Conservation (phyloP, 2,888 invertebrate species). For the Desoria tigrina region DNA sequence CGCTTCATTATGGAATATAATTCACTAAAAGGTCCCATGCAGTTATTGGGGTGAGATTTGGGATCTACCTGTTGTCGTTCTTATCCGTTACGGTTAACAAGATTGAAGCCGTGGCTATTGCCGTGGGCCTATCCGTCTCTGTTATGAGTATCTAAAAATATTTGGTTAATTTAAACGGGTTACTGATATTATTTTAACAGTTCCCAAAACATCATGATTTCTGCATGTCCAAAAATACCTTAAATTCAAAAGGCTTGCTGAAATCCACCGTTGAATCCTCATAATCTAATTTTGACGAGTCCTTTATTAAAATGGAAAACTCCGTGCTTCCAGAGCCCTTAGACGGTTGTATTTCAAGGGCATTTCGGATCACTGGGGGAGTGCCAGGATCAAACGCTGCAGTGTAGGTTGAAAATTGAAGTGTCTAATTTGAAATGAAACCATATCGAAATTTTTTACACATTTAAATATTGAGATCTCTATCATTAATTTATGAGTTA, state of each 20-base stretch:
- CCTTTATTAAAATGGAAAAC: conserved; percentile 19
- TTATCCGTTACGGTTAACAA: conserved; percentile 19
- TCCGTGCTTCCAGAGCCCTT: conserved; percentile 5
- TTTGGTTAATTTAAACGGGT: not conserved
- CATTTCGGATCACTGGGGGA: conserved; percentile 12
- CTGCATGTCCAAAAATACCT: no score
- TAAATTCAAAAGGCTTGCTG: no score
- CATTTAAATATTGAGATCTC: no score
- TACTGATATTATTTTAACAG: not conserved
- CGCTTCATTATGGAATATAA: conserved; percentile 1
- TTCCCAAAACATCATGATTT: not conserved
- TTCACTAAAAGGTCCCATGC: no score
- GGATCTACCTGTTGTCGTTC: conserved; percentile 32
- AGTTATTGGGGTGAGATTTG: no score
- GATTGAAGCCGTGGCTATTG: conserved; percentile 20
- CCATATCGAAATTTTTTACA: not conserved
- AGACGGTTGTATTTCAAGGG: conserved; percentile 23
- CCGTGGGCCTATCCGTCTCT: conserved; percentile 4
- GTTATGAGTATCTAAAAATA: conserved; percentile 25
- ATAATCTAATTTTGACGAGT: conserved; percentile 13
- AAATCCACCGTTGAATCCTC: conserved; percentile 5
- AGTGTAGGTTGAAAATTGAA: conserved; percentile 15
- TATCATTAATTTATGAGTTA: not conserved
- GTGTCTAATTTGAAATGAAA: conserved; percentile 19
- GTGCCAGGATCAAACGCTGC: conserved; percentile 15